Base-by-base conservation (phyloP, 2,797 vertebrate species). In the Gymnopithys bicolor region DNA sequence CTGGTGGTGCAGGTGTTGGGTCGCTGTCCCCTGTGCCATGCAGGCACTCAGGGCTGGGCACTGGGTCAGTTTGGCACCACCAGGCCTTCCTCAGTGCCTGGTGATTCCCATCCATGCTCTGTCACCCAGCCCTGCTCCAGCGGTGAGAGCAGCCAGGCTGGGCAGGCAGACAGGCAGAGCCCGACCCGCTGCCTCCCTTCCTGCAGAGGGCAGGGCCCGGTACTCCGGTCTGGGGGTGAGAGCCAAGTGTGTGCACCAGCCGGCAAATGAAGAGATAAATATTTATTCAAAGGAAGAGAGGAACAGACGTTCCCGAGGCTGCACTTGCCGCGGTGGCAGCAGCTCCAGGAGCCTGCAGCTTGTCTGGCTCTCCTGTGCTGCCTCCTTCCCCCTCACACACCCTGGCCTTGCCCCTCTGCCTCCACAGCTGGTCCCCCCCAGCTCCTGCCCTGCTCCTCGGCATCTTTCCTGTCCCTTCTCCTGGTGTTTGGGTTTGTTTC, bases 271-370 rank as follows among this genome's bases (percentile, higher is more conserved):
- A 96, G 95, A 97, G 96, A 97, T 98, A 98, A 98, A 98, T 98
- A 98, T 98, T 98, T 98, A 98, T 97, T 95, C 95, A 91, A 94
- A 97, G 97, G 97, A 98, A 98, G 96, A 96, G 97, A 97, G 94
- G 96, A 95, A 94, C 97, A 96, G 95, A 96, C 93, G 94, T 95
- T 97, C 95, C 95, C 24, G 76, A 90, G 81, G 88, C 93, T 94
- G 95, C 95, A 95, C 97, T 98, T 97, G 98, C 97, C 4, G 87
- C 24, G 49, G 88, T 90, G 27, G 53, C 96, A 68, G 79, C 89
- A 92, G 73, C 77, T 83, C 87, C 89, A 32, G 55, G 89, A 94
- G 87, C 75, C 94, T 96, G 95, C 96, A 87, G 95, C 94, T 96
- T 43, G 60, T 97, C 96, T 93, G 64, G 77, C 46, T 33, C 55